Conservation (phyloP, 2,797 vertebrate species). For the Pseudocheirus occidentalis region DNA sequence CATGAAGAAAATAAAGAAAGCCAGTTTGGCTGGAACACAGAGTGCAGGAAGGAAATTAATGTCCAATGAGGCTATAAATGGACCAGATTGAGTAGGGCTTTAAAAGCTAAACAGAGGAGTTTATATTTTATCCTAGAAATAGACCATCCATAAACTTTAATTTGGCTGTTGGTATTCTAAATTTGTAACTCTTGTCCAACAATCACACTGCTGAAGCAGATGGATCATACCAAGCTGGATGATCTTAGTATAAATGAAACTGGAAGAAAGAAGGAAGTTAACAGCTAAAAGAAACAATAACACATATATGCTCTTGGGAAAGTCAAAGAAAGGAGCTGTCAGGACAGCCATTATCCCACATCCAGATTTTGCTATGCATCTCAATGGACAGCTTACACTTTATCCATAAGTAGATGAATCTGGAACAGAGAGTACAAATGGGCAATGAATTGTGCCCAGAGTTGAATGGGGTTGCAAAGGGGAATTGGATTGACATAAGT, state of each 20-base stretch:
- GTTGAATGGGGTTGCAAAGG: background rate
- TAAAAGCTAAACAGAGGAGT: constrained; percentile 3
- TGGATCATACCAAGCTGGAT: background rate
- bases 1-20: background rate
- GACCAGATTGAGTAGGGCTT: constrained; percentile 5
- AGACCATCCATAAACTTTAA: background rate
- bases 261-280: background rate
- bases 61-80: constrained; percentile 1
- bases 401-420: background rate
- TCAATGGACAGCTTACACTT: background rate
- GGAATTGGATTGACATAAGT: background rate
- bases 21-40: background rate
- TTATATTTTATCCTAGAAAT: constrained; percentile 9
- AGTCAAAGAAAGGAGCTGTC: background rate
- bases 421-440: background rate
- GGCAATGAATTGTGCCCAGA: background rate
- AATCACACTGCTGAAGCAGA: background rate
- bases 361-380: background rate
- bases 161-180: constrained; percentile 7
- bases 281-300: background rate
- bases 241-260: background rate
- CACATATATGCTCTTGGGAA: background rate
- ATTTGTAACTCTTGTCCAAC: background rate
- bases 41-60: background rate
- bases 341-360: background rate